A percentile compares a stretch with the other conserved stretches of the same genome.
phyloP scores from a whole-genome alignment of 92 coral and sea anemone genomes.

The Palythoa heliodiscus region DNA sequence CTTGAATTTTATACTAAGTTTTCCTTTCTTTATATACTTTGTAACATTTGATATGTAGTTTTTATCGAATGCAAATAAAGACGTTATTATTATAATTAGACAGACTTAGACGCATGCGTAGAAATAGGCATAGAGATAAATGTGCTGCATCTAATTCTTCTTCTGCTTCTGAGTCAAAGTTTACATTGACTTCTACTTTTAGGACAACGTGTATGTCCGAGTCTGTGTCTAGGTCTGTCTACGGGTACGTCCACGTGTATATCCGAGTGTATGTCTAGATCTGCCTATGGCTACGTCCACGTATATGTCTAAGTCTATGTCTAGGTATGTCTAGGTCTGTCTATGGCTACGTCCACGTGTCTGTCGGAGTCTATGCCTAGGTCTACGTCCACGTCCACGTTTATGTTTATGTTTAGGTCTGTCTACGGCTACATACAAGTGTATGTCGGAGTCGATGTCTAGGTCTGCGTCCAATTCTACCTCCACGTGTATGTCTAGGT shows the following conservation, averaged over 20 bases:
- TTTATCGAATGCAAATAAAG: too few species aligned
- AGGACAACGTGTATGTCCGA: background rate
- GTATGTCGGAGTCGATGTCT: background rate
- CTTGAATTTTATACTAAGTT: too few species aligned
- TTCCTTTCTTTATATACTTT: too few species aligned
- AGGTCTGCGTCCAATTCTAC: background rate
- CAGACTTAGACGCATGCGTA: too few species aligned
- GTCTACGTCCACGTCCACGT: background rate
- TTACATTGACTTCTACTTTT: background rate
- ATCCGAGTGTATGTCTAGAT: too few species aligned
- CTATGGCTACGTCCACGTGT: background rate
- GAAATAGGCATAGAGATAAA: too few species aligned
- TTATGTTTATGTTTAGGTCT: background rate
- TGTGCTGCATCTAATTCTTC: background rate
- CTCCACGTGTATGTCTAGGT: background rate
- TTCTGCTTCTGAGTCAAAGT: background rate
- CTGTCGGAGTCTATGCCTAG: background rate
- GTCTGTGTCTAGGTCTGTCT: background rate
- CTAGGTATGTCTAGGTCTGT: background rate
- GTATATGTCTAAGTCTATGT: background rate
- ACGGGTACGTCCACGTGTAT: too few species aligned
- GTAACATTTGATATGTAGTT: too few species aligned
- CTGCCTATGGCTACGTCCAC: too few species aligned
- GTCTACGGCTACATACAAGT: background rate
- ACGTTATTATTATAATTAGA: too few species aligned